Conservation (phyloP, 2,113 vertebrate genomes). For the Apaloderma vittatum region DNA sequence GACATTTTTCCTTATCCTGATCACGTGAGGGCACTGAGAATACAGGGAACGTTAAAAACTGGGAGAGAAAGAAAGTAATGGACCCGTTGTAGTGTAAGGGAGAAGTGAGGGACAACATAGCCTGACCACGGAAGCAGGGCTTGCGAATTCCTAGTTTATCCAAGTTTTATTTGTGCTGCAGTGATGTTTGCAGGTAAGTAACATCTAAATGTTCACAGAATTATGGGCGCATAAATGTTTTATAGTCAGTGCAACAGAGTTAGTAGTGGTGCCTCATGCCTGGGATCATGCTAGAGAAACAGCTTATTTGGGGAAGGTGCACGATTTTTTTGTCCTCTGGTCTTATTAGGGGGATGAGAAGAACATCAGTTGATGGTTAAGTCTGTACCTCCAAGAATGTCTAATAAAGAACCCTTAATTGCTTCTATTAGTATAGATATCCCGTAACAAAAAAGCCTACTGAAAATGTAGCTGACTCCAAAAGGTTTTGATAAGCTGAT, state of each 20-base stretch:
- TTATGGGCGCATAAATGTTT: background rate
- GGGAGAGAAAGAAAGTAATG: background rate
- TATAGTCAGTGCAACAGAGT: background rate
- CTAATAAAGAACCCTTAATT: constrained; percentile 31
- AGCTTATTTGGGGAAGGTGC: background rate
- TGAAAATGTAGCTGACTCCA: constrained; percentile 37
- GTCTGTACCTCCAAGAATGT: background rate
- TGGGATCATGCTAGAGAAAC: background rate
- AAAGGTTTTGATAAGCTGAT: constrained; percentile 28
- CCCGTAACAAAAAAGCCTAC: constrained; percentile 19
- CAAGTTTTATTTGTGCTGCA: accelerated
- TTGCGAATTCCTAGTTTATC: background rate
- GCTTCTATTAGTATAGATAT: background rate
- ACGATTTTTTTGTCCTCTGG: background rate
- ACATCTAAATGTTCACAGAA: background rate
- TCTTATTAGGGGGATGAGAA: background rate
- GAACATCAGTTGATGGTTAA: background rate
- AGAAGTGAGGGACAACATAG: background rate
- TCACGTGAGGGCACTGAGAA: background rate
- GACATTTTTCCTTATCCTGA: background rate
- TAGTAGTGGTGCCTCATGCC: background rate
- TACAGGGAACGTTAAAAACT: background rate
- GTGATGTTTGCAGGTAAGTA: background rate
- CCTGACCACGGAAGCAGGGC: background rate
- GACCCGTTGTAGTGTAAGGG: background rate